Evolutionary conservation across 1,140 invertebrate genomes (phyloP), one percentile per base, ranked within the genome.

Genomic region (Ostrea edulis): DNA sequence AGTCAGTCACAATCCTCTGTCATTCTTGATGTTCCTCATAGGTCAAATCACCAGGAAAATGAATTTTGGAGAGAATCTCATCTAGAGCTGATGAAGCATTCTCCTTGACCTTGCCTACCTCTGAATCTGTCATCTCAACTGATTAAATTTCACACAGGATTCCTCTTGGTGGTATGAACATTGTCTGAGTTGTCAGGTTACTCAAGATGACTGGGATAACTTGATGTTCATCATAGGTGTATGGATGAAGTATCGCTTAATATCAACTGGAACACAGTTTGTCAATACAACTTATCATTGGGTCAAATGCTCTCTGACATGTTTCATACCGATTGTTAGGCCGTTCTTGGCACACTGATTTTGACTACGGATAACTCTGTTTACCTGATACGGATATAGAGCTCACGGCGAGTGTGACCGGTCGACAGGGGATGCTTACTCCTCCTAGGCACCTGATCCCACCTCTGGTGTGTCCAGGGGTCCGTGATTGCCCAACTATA

Each of bases 121-220:
- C 14, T 22, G 53, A n/a, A 22, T 22, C 22, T n/a, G 20, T 4
- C 20, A 62, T 25, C 29, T n/a, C 54, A 84, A 20, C 22, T 9
- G 22, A 22, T 12, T 25, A 1, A 5, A 44, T 44, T 44, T 44
- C 35, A 44, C 35, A 44, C 35, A 44, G 5, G 35, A 44, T 44
- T 44, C 35, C 83, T 58, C 25, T 77, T 1, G 52, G 84, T 17
- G 54, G 22, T 44, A 88, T 82, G 9, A 25, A 82, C 0, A 88
- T 77, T 17, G 84, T 86, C 44, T 54, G 20, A 1, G 84, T 88
- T 51, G 68, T 88, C 0, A 88, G 29, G 82, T 86, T 86, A 8
- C 29, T 62, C 3, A 88, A 65, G 4, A 25, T 22, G 17, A 88
- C 58, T n/a, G 71, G 52, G 5, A 88, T 9, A 8, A 20, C 0